Evolutionary conservation across 2,797 vertebrate species (phyloP).

Genomic region (Glyptemys insculpta): DNA sequence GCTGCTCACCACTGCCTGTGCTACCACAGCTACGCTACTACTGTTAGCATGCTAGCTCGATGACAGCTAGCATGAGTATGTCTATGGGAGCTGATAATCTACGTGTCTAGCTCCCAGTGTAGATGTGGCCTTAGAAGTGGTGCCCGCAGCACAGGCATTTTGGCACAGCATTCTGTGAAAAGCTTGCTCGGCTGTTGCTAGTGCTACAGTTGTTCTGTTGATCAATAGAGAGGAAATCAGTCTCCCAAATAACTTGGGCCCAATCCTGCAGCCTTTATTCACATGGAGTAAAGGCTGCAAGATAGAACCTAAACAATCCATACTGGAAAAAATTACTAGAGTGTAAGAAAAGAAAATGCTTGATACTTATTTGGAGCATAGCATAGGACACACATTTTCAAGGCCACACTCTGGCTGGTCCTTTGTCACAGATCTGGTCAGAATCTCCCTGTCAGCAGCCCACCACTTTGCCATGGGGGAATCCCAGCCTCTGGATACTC

Average conservation of each 20-base stretch:
- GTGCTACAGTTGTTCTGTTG: background rate
- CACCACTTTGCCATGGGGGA: background rate
- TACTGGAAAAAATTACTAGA: background rate
- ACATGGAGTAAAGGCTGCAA: background rate
- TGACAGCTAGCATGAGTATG: background rate
- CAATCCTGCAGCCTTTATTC: background rate
- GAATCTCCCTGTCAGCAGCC: background rate
- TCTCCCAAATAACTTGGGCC: background rate
- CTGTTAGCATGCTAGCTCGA: background rate
- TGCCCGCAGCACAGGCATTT: rapidly evolving
- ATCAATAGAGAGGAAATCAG: background rate
- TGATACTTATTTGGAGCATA: background rate
- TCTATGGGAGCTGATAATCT: background rate
- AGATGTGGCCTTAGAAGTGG: background rate
- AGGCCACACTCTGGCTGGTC: background rate
- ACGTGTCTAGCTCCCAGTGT: background rate
- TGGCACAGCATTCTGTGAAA: background rate
- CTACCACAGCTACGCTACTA: background rate
- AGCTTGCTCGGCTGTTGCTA: rapidly evolving
- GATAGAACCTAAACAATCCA: background rate
- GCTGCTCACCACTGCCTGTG: background rate
- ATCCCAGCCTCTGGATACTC: no score
- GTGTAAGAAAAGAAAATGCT: background rate
- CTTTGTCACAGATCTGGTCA: background rate
- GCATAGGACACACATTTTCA: background rate